Conservation (phyloP, 1,140 invertebrate genomes). For the Conopomorpha cramerella region DNA sequence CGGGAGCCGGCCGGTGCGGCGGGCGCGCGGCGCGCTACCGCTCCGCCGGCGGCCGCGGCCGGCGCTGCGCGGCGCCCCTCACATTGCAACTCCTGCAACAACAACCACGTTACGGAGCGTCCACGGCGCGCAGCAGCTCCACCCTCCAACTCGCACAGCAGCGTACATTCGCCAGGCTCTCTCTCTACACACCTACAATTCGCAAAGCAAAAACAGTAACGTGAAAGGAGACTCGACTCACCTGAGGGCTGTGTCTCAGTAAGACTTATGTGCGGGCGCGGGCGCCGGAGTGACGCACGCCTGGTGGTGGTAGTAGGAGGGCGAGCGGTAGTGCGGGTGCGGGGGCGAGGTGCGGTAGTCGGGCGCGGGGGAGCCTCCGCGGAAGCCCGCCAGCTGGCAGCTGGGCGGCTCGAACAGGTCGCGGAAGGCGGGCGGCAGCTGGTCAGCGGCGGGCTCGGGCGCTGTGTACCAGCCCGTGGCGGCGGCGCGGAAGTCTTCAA, state of each 20-base stretch:
- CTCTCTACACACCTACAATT: too few species aligned
- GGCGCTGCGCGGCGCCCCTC: too few species aligned
- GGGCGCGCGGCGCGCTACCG: background rate
- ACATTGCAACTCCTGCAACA: conserved; percentile 56
- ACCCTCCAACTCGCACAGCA: conserved; percentile 36
- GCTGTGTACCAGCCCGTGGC: conserved; percentile 64
- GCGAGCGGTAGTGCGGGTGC: conserved; percentile 47
- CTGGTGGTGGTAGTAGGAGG: conserved; percentile 61
- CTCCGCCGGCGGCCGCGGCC: background rate
- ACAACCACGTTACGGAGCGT: conserved; percentile 46
- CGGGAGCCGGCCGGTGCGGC: too few species aligned
- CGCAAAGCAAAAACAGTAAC: conserved; percentile 12
- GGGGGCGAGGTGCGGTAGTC: conserved; percentile 53
- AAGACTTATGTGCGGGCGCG: conserved; percentile 46
- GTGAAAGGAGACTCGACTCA: conserved; percentile 15
- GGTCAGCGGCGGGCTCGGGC: conserved; percentile 59
- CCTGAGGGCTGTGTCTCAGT: conserved; percentile 42
- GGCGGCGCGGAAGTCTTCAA: conserved; percentile 57
- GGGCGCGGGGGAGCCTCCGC: conserved; percentile 57
- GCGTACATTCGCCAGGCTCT: conserved; percentile 27
- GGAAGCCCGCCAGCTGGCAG: conserved; percentile 64
- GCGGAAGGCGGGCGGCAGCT: conserved; percentile 38
- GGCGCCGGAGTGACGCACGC: conserved; percentile 49
- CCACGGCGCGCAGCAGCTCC: conserved; percentile 15
- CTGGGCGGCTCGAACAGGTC: conserved; percentile 56